A percentile compares a stretch with the other conserved stretches of the same genome.
These are phyloP conservation scores for Neocrepidodera transversa DNA, from an alignment of 2,888 invertebrate genomes.

Conservation along the genomic window DNA sequence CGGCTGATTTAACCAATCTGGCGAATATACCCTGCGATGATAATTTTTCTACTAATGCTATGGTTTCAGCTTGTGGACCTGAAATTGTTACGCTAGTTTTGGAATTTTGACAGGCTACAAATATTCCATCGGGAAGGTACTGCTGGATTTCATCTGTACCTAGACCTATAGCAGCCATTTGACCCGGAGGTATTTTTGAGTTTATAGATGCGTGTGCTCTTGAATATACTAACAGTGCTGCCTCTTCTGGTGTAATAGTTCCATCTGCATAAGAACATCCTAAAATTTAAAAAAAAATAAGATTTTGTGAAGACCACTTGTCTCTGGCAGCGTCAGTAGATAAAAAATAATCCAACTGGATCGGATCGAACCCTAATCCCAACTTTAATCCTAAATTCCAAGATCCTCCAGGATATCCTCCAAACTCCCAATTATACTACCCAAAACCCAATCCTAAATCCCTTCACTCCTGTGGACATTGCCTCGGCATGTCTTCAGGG, in stretches of 20 bases:
- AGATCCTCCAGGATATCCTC: too few relatives aligned
- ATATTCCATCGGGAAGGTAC: slow-evolving; percentile 77
- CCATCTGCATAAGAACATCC: slow-evolving; percentile 72
- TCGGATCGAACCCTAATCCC: too few relatives aligned
- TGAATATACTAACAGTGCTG: slow-evolving; percentile 67
- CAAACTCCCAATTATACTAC: too few relatives aligned
- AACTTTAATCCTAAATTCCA: too few relatives aligned
- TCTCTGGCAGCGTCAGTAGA: too few relatives aligned
- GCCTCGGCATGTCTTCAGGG: too few relatives aligned
- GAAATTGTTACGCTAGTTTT: slow-evolving; percentile 89
- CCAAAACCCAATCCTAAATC: too few relatives aligned
- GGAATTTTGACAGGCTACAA: slow-evolving; percentile 88
- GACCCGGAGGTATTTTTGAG: slow-evolving; percentile 40
- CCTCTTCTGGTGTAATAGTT: slow-evolving; percentile 67
- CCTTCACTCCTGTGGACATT: too few relatives aligned
- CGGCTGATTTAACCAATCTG: slow-evolving; percentile 78
- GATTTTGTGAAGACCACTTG: not conserved
- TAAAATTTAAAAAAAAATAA: slow-evolving; percentile 21
- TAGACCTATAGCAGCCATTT: slow-evolving; percentile 74
- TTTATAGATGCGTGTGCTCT: slow-evolving; percentile 62
- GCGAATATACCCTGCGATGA: slow-evolving; percentile 76
- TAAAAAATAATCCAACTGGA: too few relatives aligned
- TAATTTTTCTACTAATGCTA: slow-evolving; percentile 70
- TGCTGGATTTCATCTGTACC: slow-evolving; percentile 53
- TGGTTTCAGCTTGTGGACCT: slow-evolving; percentile 77